These are phyloP conservation scores for Macrotus californicus DNA, from an alignment of 2,113 vertebrate genomes.

Conservation along the genomic window DNA sequence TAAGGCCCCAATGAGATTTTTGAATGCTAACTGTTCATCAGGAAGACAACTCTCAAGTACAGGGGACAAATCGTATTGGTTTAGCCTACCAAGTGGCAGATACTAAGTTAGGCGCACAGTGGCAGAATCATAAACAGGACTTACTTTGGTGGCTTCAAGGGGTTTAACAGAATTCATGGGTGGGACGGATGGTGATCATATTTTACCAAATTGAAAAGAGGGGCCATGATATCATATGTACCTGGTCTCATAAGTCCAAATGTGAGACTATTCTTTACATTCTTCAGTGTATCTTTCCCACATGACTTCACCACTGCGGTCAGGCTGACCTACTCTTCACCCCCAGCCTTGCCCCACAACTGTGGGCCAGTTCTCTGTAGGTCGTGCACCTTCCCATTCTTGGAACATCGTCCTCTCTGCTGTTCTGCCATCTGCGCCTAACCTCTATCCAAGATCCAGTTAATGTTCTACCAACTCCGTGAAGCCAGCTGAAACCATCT, in stretches of 20 bases:
- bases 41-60: background rate
- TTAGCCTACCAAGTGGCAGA: background rate
- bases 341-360: background rate
- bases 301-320: background rate
- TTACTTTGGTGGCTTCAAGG: background rate
- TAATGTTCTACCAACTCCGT: conserved; percentile 13
- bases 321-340: background rate
- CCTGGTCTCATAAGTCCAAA: background rate
- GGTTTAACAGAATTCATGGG: background rate
- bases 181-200: background rate
- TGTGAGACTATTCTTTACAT: background rate
- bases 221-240: background rate
- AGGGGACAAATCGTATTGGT: background rate
- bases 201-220: background rate
- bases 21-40: background rate
- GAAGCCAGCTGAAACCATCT: background rate
- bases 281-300: background rate
- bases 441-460: background rate
- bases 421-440: background rate
- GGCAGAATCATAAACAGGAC: background rate
- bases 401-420: background rate
- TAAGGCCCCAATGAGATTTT: background rate
- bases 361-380: background rate
- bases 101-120: background rate
- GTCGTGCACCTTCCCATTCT: background rate